Evolutionary conservation across 2,888 invertebrate species (phyloP).

Genomic region (Cepaea hortensis): DNA sequence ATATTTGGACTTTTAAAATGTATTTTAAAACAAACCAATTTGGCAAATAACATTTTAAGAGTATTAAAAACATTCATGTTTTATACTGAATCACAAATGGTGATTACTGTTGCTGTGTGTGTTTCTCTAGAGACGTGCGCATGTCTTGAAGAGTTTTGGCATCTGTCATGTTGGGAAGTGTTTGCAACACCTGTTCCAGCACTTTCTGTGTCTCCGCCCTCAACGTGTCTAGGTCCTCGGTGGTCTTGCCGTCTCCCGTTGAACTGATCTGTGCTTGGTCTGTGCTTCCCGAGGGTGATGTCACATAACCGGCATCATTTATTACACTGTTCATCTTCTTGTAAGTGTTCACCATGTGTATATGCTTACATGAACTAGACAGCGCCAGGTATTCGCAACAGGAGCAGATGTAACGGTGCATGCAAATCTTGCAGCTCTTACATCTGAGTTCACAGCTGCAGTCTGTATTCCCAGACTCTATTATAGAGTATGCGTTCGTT

Average conservation of each 20-base stretch:
- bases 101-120: too few species aligned
- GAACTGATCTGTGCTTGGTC: background rate
- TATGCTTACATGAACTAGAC: conserved; percentile 37
- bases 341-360: conserved; percentile 38
- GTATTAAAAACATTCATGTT: too few species aligned
- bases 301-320: background rate
- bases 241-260: background rate
- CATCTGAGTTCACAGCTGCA: conserved; percentile 35
- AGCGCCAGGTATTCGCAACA: conserved; percentile 32
- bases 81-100: too few species aligned
- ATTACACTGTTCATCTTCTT: conserved; percentile 35
- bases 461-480: conserved; percentile 20
- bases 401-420: conserved; percentile 43
- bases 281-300: background rate
- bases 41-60: too few species aligned
- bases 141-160: conserved; percentile 6
- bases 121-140: too few species aligned
- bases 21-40: too few species aligned
- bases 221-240: background rate
- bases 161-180: conserved; percentile 2
- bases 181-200: background rate
- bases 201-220: conserved; percentile 1
- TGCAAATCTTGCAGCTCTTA: conserved; percentile 40
- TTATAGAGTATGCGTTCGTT: conserved; percentile 16
- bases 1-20: too few species aligned